Conservation (phyloP, 1,140 invertebrate species). For the Arctopsyche grandis region DNA sequence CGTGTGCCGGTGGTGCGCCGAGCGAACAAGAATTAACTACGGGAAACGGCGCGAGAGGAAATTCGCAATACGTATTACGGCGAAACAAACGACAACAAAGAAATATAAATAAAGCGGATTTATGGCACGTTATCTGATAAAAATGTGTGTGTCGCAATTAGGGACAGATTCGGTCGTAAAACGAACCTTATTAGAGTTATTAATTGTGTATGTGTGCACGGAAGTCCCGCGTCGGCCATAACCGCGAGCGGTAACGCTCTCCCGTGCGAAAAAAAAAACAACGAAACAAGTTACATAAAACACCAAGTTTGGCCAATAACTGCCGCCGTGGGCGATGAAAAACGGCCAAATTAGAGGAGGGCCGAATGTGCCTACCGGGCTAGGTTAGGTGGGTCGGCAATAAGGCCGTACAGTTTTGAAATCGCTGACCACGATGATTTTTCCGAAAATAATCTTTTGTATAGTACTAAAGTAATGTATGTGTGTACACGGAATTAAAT, state of each 20-base stretch:
- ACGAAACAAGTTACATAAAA: slow-evolving; percentile 44
- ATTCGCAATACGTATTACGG: no score
- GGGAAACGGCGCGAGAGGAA: not conserved
- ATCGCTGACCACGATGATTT: not conserved
- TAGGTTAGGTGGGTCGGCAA: not conserved
- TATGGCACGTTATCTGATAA: no score
- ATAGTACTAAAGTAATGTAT: no score
- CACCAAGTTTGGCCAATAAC: slow-evolving; percentile 43
- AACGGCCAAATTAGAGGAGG: slow-evolving; percentile 32
- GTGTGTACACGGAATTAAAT: no score
- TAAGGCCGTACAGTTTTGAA: slow-evolving; percentile 4
- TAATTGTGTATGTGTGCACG: slow-evolving; percentile 6
- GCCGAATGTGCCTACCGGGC: not conserved
- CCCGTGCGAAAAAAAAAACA: slow-evolving; percentile 5
- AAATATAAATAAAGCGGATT: no score
- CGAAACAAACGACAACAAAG: no score
- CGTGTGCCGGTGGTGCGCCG: slow-evolving; percentile 1
- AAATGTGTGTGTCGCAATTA: not conserved
- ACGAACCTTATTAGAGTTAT: slow-evolving; percentile 25
- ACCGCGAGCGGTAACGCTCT: not conserved
- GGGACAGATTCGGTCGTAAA: slow-evolving; percentile 4
- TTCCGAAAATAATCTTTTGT: no score
- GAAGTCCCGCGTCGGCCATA: not conserved
- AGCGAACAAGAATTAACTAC: slow-evolving; percentile 4
- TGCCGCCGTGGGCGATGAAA: slow-evolving; percentile 39